Conservation (phyloP, 1,140 invertebrate genomes). For the Panonychus citri region DNA sequence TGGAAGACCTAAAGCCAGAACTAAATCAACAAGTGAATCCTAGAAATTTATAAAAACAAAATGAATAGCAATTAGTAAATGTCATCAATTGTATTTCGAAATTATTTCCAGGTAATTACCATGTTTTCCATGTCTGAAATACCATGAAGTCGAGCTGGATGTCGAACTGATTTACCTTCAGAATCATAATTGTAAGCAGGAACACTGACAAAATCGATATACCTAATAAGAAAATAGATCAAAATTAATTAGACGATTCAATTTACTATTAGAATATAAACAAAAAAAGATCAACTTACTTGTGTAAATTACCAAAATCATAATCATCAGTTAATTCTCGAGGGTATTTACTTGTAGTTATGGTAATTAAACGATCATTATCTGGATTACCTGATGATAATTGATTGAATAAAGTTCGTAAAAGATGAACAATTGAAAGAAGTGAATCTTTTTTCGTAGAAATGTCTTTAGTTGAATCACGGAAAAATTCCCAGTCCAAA, state of each 20-base stretch:
- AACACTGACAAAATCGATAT: conserved; percentile 9
- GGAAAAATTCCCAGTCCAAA: conserved; percentile 10
- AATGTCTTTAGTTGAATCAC: not conserved
- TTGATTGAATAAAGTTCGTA: not conserved
- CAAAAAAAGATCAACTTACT: not conserved
- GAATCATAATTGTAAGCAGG: conserved; percentile 10
- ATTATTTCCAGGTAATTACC: not conserved
- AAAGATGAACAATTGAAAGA: not conserved
- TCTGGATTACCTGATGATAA: not conserved
- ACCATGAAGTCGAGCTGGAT: conserved; percentile 11
- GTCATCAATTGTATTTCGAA: not conserved
- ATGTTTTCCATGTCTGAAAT: conserved; percentile 11
- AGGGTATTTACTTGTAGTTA: conserved; percentile 6
- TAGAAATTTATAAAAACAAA: not conserved
- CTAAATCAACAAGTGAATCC: conserved; percentile 11
- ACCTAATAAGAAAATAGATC: not conserved
- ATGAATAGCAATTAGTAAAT: not conserved
- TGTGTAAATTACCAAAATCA: conserved; percentile 7
- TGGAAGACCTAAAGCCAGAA: conserved; percentile 5
- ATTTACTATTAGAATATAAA: not conserved
- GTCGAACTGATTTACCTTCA: conserved; percentile 1
- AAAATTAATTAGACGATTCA: not conserved
- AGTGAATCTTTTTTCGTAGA: not conserved
- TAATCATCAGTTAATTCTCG: conserved; percentile 6
- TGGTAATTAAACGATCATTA: not conserved